Conservation (phyloP, 2,888 invertebrate species). For the Fabriciana adippe region DNA sequence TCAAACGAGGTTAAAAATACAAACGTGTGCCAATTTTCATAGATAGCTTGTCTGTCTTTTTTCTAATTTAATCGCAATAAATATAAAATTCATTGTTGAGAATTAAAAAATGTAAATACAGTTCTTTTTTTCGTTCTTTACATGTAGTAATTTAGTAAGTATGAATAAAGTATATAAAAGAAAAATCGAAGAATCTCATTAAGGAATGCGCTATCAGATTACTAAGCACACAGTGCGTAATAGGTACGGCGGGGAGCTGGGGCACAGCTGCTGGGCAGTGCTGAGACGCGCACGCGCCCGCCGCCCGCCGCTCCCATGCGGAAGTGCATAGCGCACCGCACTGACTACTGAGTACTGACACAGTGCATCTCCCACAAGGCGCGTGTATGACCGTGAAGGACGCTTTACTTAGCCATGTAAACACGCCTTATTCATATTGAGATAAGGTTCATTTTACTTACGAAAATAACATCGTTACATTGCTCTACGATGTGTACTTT, state of each 20-base stretch:
- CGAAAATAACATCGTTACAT: background rate
- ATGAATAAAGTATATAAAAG: no score
- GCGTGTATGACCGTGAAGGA: slow-evolving; percentile 19
- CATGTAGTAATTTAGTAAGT: no score
- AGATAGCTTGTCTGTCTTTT: background rate
- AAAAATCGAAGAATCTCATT: no score
- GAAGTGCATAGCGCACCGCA: slow-evolving; percentile 10
- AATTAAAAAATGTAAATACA: no score
- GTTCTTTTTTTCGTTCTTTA: no score
- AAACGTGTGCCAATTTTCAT: slow-evolving; percentile 1
- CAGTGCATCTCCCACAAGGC: slow-evolving; percentile 22
- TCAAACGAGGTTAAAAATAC: slow-evolving; percentile 15
- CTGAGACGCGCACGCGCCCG: background rate
- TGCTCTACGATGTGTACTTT: background rate
- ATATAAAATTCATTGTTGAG: no score
- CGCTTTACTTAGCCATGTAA: background rate
- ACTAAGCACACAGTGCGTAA: no score
- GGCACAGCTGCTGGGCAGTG: no score
- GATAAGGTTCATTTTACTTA: slow-evolving; percentile 2
- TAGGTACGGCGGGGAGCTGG: no score
- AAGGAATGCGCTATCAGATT: no score
- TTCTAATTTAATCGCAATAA: no score
- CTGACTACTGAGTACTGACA: background rate
- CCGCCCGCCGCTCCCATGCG: background rate
- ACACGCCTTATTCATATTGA: background rate